phyloP scores from a whole-genome alignment of 2,113 vertebrate species.

The Brachionichthys hirsutus region DNA sequence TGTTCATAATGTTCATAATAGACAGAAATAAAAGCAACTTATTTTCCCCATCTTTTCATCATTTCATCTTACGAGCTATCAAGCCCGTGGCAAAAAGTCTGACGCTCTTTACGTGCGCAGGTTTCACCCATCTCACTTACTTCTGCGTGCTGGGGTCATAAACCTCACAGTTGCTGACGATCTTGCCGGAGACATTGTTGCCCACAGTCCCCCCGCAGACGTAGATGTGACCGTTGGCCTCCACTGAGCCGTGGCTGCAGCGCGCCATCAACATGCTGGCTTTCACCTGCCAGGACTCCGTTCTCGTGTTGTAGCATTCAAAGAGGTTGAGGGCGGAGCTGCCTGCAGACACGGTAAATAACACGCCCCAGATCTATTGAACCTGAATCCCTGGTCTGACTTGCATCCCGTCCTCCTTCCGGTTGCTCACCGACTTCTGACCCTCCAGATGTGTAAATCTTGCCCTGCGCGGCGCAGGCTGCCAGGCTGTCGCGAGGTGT shows the following conservation, averaged over 20 bases:
- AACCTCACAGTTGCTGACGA: slow-evolving; percentile 94
- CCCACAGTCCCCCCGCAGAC: slow-evolving; percentile 95
- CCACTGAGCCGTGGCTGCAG: slow-evolving; percentile 95
- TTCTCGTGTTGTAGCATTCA: slow-evolving; percentile 95
- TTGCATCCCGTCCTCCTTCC: not conserved
- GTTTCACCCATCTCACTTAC: slow-evolving; percentile 69
- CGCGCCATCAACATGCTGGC: slow-evolving; percentile 94
- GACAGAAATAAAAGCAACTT: too few relatives aligned
- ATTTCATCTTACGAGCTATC: too few relatives aligned
- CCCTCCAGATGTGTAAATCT: slow-evolving; percentile 97
- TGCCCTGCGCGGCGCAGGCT: slow-evolving; percentile 92
- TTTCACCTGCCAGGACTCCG: slow-evolving; percentile 95
- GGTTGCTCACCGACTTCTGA: slow-evolving; percentile 94
- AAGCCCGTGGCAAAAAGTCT: too few relatives aligned
- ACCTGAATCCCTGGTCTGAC: not conserved
- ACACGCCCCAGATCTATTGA: too few relatives aligned
- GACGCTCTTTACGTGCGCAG: not conserved
- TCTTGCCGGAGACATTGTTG: slow-evolving; percentile 92
- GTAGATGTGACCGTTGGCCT: slow-evolving; percentile 91
- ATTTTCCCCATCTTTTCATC: too few relatives aligned
- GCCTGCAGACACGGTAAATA: slow-evolving; percentile 71
- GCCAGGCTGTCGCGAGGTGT: slow-evolving; percentile 95
- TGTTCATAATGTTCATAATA: too few relatives aligned
- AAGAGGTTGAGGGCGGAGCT: slow-evolving; percentile 94
- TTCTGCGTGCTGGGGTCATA: slow-evolving; percentile 92